phyloP scores from a whole-genome alignment of 2,888 invertebrate species.

The Andrena chrysosceles region DNA sequence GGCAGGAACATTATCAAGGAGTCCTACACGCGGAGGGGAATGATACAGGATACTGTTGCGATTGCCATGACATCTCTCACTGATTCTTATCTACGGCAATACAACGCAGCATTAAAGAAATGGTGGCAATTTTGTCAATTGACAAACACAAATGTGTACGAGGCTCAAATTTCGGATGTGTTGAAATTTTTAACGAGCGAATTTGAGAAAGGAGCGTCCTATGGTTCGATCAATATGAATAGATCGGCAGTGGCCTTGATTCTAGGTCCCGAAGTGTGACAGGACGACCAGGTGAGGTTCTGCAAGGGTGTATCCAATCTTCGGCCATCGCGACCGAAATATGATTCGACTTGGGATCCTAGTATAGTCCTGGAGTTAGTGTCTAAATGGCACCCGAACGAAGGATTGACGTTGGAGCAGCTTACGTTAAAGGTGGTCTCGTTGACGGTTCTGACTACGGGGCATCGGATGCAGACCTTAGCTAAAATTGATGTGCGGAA shows the following conservation, averaged over 20 bases:
- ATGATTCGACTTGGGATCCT: background rate
- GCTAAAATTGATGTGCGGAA: too few relatives aligned
- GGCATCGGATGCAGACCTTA: too few relatives aligned
- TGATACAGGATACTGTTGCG: background rate
- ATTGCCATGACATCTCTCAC: background rate
- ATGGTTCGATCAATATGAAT: background rate
- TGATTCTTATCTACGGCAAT: background rate
- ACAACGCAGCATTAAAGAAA: background rate
- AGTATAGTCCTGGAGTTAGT: background rate
- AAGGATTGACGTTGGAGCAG: background rate
- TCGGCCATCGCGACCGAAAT: background rate
- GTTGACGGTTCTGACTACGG: background rate
- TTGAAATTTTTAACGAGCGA: background rate
- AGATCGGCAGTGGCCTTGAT: background rate
- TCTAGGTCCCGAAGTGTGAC: background rate
- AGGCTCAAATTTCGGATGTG: background rate
- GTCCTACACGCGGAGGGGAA: background rate
- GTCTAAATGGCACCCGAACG: background rate
- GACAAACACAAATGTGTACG: background rate
- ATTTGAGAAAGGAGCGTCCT: background rate
- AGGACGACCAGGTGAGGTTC: background rate
- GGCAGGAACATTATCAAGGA: background rate
- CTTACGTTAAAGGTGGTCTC: background rate
- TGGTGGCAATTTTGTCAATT: background rate
- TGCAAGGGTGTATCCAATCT: background rate